Conservation (phyloP, 2,888 invertebrate genomes). For the Homarus gammarus region DNA sequence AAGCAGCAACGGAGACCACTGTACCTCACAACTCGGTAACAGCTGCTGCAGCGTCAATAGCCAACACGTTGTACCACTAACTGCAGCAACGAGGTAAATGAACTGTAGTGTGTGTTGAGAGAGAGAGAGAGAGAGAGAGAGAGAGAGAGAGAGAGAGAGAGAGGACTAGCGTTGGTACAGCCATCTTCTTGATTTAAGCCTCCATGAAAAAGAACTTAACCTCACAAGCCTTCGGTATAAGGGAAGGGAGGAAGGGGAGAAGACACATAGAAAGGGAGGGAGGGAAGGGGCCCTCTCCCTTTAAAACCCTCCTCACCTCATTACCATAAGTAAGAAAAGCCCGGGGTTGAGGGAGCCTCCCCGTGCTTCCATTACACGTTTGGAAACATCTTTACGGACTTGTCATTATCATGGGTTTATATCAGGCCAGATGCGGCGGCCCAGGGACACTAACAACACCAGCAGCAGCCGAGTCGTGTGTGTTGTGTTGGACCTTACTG, state of each 20-base stretch:
- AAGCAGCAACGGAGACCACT: not conserved
- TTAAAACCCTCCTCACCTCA: conserved; percentile 25
- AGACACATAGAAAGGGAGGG: conserved; percentile 3
- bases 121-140: conserved; percentile 28
- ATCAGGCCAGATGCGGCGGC: not conserved
- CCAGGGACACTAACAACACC: not conserved
- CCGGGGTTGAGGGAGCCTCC: not conserved
- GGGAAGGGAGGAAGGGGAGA: conserved; percentile 3
- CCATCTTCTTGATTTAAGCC: not conserved
- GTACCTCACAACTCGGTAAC: not conserved
- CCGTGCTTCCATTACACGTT: not conserved
- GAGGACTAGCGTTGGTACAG: not conserved
- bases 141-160: conserved; percentile 14
- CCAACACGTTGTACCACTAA: not conserved
- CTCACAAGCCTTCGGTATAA: not conserved
- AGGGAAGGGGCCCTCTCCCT: not conserved
- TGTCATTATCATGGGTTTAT: not conserved
- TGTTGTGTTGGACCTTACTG: too few relatives aligned
- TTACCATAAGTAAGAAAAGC: conserved; percentile 46
- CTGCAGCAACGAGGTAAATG: not conserved
- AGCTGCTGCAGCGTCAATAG: not conserved
- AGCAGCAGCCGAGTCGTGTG: too few relatives aligned
- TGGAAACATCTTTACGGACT: conserved; percentile 16
- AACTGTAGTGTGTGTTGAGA: conserved; percentile 6
- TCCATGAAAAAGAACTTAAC: not conserved